phyloP scores from a whole-genome alignment of 2,797 vertebrate species.

The Paguma larvata region DNA sequence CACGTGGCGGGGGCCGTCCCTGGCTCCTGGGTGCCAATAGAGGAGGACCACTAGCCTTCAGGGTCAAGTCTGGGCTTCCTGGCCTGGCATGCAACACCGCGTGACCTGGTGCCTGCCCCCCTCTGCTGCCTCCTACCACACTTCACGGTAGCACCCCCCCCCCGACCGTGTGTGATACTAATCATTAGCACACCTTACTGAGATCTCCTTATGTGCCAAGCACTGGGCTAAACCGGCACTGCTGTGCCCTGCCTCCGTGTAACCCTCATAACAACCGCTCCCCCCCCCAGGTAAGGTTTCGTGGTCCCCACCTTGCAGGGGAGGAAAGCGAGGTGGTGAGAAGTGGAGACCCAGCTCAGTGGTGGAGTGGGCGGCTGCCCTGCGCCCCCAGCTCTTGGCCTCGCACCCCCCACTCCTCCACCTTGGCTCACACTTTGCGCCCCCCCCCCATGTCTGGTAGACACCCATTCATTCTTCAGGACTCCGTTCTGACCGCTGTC shows the following conservation, averaged over 20 bases:
- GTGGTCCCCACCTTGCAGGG: neutral
- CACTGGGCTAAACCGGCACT: constrained; percentile 30
- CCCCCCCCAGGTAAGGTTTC: neutral
- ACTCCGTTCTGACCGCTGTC: accelerated
- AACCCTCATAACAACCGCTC: neutral
- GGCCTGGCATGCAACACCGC: neutral
- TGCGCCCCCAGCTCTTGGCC: neutral
- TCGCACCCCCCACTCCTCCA: neutral
- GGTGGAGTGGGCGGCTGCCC: neutral
- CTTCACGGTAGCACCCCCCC: neutral
- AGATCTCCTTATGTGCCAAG: constrained; percentile 71
- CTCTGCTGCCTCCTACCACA: constrained; percentile 66
- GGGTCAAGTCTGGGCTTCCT: constrained; percentile 26
- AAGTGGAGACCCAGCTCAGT: too few relatives aligned
- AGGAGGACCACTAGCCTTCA: neutral
- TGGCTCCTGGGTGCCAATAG: neutral
- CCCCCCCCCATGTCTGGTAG: too few relatives aligned
- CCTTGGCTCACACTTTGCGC: neutral
- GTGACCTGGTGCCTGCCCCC: constrained; percentile 57
- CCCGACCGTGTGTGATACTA: constrained; percentile 47
- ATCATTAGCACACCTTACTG: constrained; percentile 11
- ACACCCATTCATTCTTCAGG: neutral
- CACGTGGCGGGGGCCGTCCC: neutral
- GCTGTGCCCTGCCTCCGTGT: neutral
- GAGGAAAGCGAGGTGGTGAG: neutral